These are phyloP conservation scores for Tinea trinotella DNA, from an alignment of 2,888 invertebrate species.

Conservation along the genomic window DNA sequence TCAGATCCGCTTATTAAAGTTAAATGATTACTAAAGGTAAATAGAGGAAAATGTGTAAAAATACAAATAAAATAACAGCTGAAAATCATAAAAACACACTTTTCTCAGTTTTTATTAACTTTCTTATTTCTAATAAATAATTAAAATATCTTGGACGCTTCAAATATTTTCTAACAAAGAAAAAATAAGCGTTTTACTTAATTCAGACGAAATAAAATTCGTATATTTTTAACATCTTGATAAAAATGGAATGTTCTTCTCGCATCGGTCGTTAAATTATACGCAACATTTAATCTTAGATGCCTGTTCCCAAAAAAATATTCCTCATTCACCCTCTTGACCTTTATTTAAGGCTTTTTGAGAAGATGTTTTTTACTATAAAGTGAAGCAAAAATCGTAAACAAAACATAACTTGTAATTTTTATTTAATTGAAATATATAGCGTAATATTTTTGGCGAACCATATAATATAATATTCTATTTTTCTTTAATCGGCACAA, in stretches of 20 bases:
- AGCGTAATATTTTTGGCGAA: no score
- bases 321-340: constrained; percentile 6
- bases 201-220: not conserved
- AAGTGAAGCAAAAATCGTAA: not conserved
- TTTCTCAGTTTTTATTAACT: no score
- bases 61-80: no score
- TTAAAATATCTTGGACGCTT: not conserved
- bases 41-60: no score
- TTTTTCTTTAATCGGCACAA: no score
- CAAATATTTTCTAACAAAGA: not conserved
- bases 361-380: not conserved
- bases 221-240: constrained; percentile 17
- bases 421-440: not conserved
- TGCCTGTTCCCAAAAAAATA: constrained; percentile 16
- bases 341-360: constrained; percentile 13
- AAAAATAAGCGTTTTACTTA: constrained; percentile 11
- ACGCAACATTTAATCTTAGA: constrained; percentile 18
- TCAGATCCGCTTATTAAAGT: no score
- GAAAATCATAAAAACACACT: no score
- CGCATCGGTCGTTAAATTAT: constrained; percentile 19
- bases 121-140: not conserved
- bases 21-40: no score
- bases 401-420: not conserved
- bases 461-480: no score
- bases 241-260: constrained; percentile 18